Conservation (phyloP, 2,888 invertebrate genomes). For the Metellina segmentata region DNA sequence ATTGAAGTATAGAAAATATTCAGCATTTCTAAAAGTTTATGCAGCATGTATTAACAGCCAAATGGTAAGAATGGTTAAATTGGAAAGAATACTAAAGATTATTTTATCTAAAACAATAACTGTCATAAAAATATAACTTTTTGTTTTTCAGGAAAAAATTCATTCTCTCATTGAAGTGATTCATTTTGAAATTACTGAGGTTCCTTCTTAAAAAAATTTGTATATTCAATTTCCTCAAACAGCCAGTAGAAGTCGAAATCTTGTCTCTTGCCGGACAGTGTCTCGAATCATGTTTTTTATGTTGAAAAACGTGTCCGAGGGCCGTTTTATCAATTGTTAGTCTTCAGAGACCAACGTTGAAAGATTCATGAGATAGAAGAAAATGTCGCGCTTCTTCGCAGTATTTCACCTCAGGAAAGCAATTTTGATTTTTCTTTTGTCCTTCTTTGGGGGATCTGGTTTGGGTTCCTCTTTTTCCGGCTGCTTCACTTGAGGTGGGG, state of each 20-base stretch:
- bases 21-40: too few species aligned
- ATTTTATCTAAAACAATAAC: neutral
- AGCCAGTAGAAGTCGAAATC: neutral
- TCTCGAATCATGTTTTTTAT: conserved; percentile 3
- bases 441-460: conserved; percentile 24
- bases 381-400: neutral
- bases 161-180: neutral
- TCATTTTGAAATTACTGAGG: neutral
- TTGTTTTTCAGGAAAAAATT: neutral
- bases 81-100: neutral
- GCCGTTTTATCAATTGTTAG: neutral
- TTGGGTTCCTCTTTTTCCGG: conserved; percentile 64
- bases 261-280: neutral
- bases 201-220: neutral
- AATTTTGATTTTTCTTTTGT: conserved; percentile 71
- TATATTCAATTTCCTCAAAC: neutral
- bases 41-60: too few species aligned
- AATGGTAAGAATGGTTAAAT: too few species aligned
- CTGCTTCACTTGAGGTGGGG: conserved; percentile 63
- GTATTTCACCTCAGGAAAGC: conserved; percentile 70
- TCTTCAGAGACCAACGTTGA: neutral
- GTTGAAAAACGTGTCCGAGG: neutral
- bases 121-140: neutral
- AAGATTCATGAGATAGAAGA: neutral
- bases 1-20: too few species aligned